Percentiles rank a stretch among this genome's conserved stretches.
Evolutionary conservation across 1,140 invertebrate species (phyloP).

Genomic region (Thrips palmi): DNA sequence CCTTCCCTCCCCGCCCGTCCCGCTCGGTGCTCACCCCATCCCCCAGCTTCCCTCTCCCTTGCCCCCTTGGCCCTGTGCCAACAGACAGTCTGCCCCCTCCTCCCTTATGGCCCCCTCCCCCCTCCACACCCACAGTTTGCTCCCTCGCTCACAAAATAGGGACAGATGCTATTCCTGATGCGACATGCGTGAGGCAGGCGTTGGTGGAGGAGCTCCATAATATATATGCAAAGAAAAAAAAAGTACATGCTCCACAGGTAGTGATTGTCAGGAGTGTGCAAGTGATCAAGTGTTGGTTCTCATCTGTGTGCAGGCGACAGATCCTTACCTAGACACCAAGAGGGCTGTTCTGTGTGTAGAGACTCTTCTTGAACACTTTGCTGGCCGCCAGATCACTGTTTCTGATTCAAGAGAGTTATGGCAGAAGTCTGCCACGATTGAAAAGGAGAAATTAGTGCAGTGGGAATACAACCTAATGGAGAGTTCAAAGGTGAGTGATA

Average conservation of each 20-base stretch:
- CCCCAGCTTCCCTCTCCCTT: constrained; percentile 4
- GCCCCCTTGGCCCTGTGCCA: neutral
- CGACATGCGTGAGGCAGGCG: too few species aligned
- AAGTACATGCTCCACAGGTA: too few species aligned
- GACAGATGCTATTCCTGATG: too few species aligned
- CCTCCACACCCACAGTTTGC: too few species aligned
- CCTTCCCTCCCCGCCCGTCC: constrained; percentile 3
- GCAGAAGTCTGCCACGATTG: constrained; percentile 35
- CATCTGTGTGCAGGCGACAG: constrained; percentile 42
- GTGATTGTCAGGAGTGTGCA: too few species aligned
- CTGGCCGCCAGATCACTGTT: constrained; percentile 41
- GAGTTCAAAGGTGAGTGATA: constrained; percentile 52
- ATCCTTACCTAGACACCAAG: constrained; percentile 53
- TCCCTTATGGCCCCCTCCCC: neutral
- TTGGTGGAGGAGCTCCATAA: neutral
- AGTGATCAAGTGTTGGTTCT: too few species aligned
- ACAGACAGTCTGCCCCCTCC: neutral
- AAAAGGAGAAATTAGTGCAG: constrained; percentile 42
- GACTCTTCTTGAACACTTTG: constrained; percentile 46
- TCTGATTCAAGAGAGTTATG: constrained; percentile 49
- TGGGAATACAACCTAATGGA: constrained; percentile 54
- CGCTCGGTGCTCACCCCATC: neutral
- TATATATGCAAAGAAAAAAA: neutral
- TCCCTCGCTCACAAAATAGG: too few species aligned
- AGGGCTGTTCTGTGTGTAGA: constrained; percentile 47